Conservation (phyloP, 2,113 vertebrate genomes). For the Pseudonaja textilis region DNA sequence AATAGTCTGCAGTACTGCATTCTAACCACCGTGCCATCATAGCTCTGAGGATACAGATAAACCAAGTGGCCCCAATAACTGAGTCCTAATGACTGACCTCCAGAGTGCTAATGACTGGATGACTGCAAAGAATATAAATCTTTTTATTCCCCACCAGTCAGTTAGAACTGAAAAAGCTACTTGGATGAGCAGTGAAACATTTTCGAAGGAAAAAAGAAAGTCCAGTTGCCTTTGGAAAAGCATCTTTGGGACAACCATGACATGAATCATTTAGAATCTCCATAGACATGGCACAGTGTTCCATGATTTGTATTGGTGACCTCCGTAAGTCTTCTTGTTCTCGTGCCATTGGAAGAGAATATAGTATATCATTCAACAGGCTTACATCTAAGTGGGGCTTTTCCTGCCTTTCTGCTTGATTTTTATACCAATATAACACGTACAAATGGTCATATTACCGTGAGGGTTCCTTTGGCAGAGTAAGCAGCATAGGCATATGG, state of each 20-base stretch:
- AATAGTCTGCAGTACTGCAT: too few species aligned
- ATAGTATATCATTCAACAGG: constrained; percentile 42
- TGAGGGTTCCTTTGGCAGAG: constrained; percentile 85
- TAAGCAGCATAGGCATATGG: constrained; percentile 85
- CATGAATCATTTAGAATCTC: neutral
- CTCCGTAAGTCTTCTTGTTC: neutral
- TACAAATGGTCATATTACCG: constrained; percentile 79
- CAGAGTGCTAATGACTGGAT: too few species aligned
- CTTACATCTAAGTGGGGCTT: constrained; percentile 40
- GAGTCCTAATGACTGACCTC: too few species aligned
- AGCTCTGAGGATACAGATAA: too few species aligned
- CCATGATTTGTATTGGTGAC: neutral
- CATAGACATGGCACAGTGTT: neutral
- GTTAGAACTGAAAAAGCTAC: too few species aligned
- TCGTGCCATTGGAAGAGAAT: neutral
- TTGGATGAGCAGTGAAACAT: too few species aligned
- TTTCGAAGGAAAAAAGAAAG: too few species aligned
- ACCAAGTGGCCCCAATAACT: too few species aligned
- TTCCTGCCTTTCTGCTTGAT: constrained; percentile 42
- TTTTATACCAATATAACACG: constrained; percentile 67
- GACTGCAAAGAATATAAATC: too few species aligned
- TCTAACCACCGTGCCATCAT: too few species aligned
- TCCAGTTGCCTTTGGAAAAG: too few species aligned
- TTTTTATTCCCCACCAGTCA: too few species aligned
- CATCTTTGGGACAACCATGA: neutral